phyloP scores from a whole-genome alignment of 1,140 invertebrate genomes.

The Dendroctonus valens region DNA sequence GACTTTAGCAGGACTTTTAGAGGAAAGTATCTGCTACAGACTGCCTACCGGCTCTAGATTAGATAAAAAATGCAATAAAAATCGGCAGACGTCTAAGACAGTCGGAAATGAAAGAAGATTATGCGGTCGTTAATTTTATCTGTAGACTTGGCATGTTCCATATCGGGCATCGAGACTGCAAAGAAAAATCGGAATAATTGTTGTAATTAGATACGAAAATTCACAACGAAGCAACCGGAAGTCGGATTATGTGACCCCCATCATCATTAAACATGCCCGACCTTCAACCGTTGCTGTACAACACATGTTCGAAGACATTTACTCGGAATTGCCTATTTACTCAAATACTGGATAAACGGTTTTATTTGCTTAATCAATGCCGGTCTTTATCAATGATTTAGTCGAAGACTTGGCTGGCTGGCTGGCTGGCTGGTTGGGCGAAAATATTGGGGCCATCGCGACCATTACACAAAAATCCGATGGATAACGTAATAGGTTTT shows the following conservation, averaged over 20 bases:
- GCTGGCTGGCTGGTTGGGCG: neutral
- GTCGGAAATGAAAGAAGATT: too few species aligned
- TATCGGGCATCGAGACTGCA: too few species aligned
- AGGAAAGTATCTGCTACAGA: too few species aligned
- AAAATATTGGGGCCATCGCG: conserved; percentile 10
- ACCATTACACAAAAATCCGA: conserved; percentile 4
- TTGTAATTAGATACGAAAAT: neutral
- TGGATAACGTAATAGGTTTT: conserved; percentile 10
- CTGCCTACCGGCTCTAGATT: too few species aligned
- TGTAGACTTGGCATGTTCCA: too few species aligned
- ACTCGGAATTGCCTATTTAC: conserved; percentile 2
- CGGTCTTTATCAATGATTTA: neutral
- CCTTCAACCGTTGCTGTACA: conserved; percentile 2
- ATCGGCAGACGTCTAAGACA: too few species aligned
- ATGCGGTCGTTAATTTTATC: too few species aligned
- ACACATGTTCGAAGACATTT: conserved; percentile 9
- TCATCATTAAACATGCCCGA: conserved; percentile 2
- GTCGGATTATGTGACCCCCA: neutral
- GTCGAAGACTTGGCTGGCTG: neutral
- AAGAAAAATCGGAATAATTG: too few species aligned
- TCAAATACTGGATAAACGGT: neutral
- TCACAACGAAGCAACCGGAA: neutral
- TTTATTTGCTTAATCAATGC: neutral
- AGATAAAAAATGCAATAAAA: too few species aligned
- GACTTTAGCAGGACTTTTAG: too few species aligned